A percentile compares a stretch with the other conserved stretches of the same genome.
phyloP scores from a whole-genome alignment of 2,888 invertebrate genomes.

The Abrostola tripartita region DNA sequence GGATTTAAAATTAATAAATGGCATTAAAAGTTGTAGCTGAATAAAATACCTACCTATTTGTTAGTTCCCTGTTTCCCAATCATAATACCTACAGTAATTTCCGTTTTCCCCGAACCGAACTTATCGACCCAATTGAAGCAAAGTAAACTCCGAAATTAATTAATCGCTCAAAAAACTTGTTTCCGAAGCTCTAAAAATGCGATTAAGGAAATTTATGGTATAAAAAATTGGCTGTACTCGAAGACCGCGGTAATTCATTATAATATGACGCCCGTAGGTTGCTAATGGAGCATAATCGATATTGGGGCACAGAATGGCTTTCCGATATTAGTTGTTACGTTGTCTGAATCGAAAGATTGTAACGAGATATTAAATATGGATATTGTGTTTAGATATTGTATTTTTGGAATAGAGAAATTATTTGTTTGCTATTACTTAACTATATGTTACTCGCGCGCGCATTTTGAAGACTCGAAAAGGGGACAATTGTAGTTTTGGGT shows the following conservation, averaged over 20 bases:
- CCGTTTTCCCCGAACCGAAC: not conserved
- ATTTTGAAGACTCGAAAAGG: too few species aligned
- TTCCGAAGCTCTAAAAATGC: conserved; percentile 26
- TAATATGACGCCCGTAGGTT: conserved; percentile 25
- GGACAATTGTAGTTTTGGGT: too few species aligned
- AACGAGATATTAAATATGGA: conserved; percentile 13
- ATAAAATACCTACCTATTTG: too few species aligned
- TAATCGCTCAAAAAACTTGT: conserved; percentile 42
- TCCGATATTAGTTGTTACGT: conserved; percentile 47
- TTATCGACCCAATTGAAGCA: conserved; percentile 6
- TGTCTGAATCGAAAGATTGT: conserved; percentile 28
- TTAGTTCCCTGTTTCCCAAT: not conserved
- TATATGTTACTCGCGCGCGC: too few species aligned
- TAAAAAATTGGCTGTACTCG: conserved; percentile 34
- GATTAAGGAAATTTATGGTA: conserved; percentile 52
- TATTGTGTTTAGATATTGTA: not conserved
- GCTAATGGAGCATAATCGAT: conserved; percentile 51
- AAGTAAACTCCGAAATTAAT: conserved; percentile 39
- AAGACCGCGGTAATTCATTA: conserved; percentile 49
- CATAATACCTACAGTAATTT: conserved; percentile 3
- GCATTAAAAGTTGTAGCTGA: too few species aligned
- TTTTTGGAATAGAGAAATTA: too few species aligned
- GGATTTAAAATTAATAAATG: too few species aligned
- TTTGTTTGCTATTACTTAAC: too few species aligned
- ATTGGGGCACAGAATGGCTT: conserved; percentile 52